Conservation (phyloP, 2,888 invertebrate species). For the Diarsia dahlii region DNA sequence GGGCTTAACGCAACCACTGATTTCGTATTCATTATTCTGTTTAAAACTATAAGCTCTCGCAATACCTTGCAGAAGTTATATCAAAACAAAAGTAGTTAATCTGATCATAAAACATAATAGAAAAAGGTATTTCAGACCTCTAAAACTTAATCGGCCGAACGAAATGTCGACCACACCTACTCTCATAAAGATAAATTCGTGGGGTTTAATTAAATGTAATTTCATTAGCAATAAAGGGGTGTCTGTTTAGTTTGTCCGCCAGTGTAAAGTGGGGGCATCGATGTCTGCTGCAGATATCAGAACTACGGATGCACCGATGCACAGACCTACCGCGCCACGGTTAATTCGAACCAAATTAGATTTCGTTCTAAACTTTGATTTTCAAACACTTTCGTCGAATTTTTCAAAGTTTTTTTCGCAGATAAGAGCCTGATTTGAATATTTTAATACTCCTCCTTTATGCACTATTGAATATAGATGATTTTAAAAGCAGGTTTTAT, state of each 20-base stretch:
- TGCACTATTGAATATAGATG: constrained; percentile 26
- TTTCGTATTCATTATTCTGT: background rate
- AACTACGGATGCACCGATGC: constrained; percentile 50
- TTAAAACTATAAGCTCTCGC: background rate
- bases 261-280: constrained; percentile 44
- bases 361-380: constrained; percentile 30
- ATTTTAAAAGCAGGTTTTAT: constrained; percentile 15
- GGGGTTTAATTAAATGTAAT: constrained; percentile 61
- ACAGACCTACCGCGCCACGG: constrained; percentile 29
- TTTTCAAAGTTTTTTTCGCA: constrained; percentile 20
- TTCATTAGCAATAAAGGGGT: constrained; percentile 56
- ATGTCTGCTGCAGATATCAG: constrained; percentile 62
- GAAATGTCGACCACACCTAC: constrained; percentile 42
- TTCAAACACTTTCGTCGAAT: constrained; percentile 26
- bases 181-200: constrained; percentile 54
- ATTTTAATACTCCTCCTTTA: constrained; percentile 14
- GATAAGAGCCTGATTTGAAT: constrained; percentile 34
- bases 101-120: constrained; percentile 34
- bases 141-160: constrained; percentile 43
- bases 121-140: constrained; percentile 36
- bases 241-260: constrained; percentile 59
- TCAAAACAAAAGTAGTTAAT: constrained; percentile 25
- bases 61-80: background rate
- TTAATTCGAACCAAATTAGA: constrained; percentile 52
- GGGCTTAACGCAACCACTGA: background rate